phyloP scores from a whole-genome alignment of 2,888 invertebrate species.

The Yponomeuta cagnagella region DNA sequence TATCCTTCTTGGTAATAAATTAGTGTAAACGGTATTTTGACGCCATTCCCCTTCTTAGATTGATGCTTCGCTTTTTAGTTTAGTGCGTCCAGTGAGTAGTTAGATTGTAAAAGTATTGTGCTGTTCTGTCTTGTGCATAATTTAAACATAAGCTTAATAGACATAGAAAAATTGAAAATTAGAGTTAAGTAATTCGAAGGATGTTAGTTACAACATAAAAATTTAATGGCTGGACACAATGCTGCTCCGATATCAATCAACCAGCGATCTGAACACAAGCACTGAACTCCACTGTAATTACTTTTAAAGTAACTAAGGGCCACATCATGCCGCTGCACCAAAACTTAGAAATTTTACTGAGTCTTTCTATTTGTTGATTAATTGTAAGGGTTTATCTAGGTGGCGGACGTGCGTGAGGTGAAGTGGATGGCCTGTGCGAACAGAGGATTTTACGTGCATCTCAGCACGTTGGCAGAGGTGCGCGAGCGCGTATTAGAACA shows the following conservation, averaged over 20 bases:
- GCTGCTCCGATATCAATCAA: background rate
- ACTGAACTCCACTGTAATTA: background rate
- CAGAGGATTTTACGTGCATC: constrained; percentile 96
- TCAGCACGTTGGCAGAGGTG: constrained; percentile 97
- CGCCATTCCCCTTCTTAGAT: background rate
- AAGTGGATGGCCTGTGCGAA: constrained; percentile 99
- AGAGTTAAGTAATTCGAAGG: background rate
- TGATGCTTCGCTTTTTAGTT: background rate
- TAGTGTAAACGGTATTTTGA: background rate
- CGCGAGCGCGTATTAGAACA: constrained; percentile 97
- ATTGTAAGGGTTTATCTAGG: constrained; percentile 42
- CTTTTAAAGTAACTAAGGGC: background rate
- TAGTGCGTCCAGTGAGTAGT: constrained; percentile 1
- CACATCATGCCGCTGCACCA: background rate
- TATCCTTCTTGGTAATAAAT: background rate
- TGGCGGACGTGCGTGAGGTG: constrained; percentile 93
- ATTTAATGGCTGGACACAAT: constrained; percentile 7
- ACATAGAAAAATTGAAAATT: background rate
- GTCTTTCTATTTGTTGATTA: background rate
- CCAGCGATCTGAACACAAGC: constrained; percentile 1
- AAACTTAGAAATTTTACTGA: background rate
- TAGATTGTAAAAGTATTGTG: background rate
- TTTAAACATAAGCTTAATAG: background rate
- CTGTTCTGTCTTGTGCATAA: background rate
- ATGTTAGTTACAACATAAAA: background rate